Base-by-base conservation (phyloP, 1,140 invertebrate genomes). In the Euura saliciscinereae region DNA sequence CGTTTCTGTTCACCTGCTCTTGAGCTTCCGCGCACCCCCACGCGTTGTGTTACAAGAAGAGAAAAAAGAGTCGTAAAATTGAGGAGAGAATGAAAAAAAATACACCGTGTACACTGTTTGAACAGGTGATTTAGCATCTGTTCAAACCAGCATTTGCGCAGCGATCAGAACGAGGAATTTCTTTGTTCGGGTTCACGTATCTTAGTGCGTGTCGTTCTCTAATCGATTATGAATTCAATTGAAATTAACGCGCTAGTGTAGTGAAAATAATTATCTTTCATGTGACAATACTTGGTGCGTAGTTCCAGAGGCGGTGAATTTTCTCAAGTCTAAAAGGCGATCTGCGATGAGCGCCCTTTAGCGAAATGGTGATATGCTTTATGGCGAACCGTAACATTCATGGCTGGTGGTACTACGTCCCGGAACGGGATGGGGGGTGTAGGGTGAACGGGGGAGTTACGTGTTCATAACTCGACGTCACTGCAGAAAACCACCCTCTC, bases 311-410 rank as follows among this genome's bases (percentile, higher is more conserved):
- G 28, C 28, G 28, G 28, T 28, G 28, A 28, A 28, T 28, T 28
- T 28, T 28, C 13, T 13, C 66, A 6, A 66, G 66, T 42, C 43
- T 42, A 66, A 66, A 42, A n/a, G 69, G 42, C 70, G 66, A 72
- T 76, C 74, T 65, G 73, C 74, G 70, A 75, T 68, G 70, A 78
- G 73, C 78, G 71, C 76, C 76, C 73, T 78, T 79, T 72, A 70
- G 69, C 75, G 72, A 73, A 78, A 82, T 74, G 72, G 75, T 76
- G 80, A 82, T 79, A 77, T 78, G 81, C 72, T 80, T 82, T 82
- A 81, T 78, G 80, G 73, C 76, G 76, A 73, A 80, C 77, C 75
- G 74, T 81, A 78, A 81, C 77, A 79, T 64, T 64, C 59, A 64
- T 64, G 13, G 59, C 8, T 10, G 13, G 13, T 64, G 8, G 59